Conservation (phyloP, 2,113 vertebrate genomes). For the Anguilla japonica region DNA sequence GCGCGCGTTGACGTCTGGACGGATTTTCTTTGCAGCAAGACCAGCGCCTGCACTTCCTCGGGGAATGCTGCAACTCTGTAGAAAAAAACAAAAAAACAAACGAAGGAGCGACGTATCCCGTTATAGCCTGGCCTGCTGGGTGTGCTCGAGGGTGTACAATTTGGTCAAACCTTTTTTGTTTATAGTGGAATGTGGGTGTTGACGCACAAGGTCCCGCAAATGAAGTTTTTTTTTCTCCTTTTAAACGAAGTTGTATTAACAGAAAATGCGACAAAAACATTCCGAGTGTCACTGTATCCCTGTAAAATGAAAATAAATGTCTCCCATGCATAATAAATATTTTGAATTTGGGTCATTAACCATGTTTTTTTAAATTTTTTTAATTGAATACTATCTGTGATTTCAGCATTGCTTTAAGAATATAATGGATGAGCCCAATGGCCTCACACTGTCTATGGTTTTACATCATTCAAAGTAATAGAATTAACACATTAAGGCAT, state of each 20-base stretch:
- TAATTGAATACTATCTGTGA: too few species aligned
- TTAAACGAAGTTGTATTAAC: not conserved
- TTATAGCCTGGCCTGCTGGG: not conserved
- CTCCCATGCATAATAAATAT: too few species aligned
- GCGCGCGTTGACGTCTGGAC: slow-evolving; percentile 8
- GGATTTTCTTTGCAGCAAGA: slow-evolving; percentile 1
- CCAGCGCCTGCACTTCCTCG: not conserved
- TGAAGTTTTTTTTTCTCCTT: not conserved
- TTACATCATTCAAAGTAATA: too few species aligned
- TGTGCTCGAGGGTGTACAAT: not conserved
- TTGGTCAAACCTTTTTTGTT: not conserved
- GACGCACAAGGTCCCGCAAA: not conserved
- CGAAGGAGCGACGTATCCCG: not conserved
- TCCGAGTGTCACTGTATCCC: too few species aligned
- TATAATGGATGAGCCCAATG: too few species aligned
- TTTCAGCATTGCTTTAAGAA: too few species aligned
- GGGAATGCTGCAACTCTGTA: not conserved
- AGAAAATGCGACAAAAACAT: not conserved
- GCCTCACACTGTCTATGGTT: too few species aligned
- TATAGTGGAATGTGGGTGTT: not conserved
- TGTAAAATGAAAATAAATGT: too few species aligned
- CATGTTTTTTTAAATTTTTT: too few species aligned
- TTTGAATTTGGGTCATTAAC: too few species aligned
- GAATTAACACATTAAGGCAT: too few species aligned
- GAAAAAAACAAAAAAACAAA: not conserved